phyloP scores from a whole-genome alignment of 2,113 vertebrate genomes.

The Emydura subglobosa region DNA sequence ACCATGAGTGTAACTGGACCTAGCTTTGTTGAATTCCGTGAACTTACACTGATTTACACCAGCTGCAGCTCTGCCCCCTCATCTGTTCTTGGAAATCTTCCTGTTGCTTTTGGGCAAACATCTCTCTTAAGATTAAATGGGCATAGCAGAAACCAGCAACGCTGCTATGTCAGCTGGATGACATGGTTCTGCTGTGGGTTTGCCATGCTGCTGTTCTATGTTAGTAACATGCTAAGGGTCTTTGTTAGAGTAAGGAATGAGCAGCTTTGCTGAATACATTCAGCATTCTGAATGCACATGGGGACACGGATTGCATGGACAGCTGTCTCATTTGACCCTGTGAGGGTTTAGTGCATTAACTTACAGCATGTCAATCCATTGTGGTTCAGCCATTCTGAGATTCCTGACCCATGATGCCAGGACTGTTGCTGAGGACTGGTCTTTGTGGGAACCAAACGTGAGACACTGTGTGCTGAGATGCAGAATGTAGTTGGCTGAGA shows the following conservation, averaged over 20 bases:
- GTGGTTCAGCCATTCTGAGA: neutral
- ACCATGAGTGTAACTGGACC: neutral
- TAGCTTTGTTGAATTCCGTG: neutral
- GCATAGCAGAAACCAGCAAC: neutral
- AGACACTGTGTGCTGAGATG: neutral
- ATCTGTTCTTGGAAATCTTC: neutral
- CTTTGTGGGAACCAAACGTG: neutral
- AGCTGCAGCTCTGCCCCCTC: neutral
- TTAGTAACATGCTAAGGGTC: neutral
- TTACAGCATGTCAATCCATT: neutral
- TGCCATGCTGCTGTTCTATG: rapidly evolving
- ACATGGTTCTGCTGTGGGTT: neutral
- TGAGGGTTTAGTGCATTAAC: rapidly evolving
- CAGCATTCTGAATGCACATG: rapidly evolving
- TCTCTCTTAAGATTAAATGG: neutral
- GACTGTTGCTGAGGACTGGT: neutral
- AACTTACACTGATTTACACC: neutral
- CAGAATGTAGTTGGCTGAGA: neutral
- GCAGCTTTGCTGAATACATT: neutral
- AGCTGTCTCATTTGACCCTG: rapidly evolving
- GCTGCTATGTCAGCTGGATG: neutral
- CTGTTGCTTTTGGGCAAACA: neutral
- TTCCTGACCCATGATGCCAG: neutral
- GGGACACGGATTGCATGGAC: rapidly evolving
- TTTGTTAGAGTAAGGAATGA: rapidly evolving